Conservation (phyloP, 1,140 invertebrate species). For the Coelopa frigida region DNA sequence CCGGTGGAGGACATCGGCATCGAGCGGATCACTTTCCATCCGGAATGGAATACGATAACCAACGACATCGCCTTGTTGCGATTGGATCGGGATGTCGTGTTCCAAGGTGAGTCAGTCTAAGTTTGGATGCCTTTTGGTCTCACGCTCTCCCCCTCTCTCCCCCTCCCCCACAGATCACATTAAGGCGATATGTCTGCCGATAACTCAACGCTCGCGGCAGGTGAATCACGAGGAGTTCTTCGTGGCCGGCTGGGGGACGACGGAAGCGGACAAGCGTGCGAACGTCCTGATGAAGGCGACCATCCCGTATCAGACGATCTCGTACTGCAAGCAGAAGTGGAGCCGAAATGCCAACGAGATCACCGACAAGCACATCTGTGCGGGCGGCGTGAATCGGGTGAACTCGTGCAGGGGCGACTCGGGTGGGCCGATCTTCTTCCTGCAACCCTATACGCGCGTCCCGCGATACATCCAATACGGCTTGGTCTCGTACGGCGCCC, state of each 20-base stretch:
- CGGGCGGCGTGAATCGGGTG: slow-evolving; percentile 54
- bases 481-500: slow-evolving; percentile 27
- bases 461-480: slow-evolving; percentile 33
- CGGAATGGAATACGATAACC: slow-evolving; percentile 50
- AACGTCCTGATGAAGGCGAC: not conserved
- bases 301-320: not conserved
- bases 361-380: slow-evolving; percentile 53
- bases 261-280: slow-evolving; percentile 14
- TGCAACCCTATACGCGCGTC: slow-evolving; percentile 14
- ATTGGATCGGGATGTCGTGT: slow-evolving; percentile 19
- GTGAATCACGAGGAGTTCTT: slow-evolving; percentile 17
- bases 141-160: not conserved
- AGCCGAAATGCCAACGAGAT: slow-evolving; percentile 12
- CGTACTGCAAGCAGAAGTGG: not conserved
- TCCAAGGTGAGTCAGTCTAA: slow-evolving; percentile 12
- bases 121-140: not conserved
- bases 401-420: slow-evolving; percentile 68
- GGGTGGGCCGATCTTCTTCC: slow-evolving; percentile 58
- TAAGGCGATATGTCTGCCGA: slow-evolving; percentile 33
- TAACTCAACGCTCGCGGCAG: slow-evolving; percentile 1
- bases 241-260: slow-evolving; percentile 36
- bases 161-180: slow-evolving; percentile 22
- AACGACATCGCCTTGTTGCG: slow-evolving; percentile 61
- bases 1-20: slow-evolving; percentile 50
- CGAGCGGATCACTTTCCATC: slow-evolving; percentile 52